A percentile compares a stretch with the other conserved stretches of the same genome.
These are phyloP conservation scores for Sigmodon hispidus DNA, from an alignment of 2,113 vertebrate genomes.

Conservation along the genomic window DNA sequence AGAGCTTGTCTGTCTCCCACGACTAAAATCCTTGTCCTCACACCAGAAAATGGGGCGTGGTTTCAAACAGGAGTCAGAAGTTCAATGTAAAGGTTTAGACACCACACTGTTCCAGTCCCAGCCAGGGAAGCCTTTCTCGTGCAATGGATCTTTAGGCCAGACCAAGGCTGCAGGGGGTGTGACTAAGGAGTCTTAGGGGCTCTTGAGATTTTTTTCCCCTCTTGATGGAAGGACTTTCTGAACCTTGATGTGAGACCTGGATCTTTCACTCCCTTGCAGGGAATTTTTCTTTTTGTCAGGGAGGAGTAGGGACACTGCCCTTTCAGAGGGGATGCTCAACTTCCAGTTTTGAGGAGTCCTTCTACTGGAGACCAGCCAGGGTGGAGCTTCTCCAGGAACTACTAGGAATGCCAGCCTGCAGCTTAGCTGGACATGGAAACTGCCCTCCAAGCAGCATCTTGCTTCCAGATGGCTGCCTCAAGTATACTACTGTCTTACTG, in stretches of 20 bases:
- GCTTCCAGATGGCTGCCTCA: not conserved
- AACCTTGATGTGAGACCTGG: not conserved
- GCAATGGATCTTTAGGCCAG: not conserved
- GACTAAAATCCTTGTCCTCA: too few species aligned
- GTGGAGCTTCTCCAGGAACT: not conserved
- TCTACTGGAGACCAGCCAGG: not conserved
- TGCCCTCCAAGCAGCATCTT: not conserved
- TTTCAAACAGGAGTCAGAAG: not conserved
- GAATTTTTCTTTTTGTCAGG: not conserved
- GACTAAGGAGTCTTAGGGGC: not conserved
- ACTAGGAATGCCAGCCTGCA: rapidly evolving
- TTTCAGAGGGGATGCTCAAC: not conserved
- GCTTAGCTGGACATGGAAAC: rapidly evolving
- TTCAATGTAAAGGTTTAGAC: too few species aligned
- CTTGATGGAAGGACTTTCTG: not conserved
- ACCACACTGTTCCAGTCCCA: not conserved
- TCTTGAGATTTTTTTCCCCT: too few species aligned
- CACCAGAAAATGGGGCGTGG: not conserved
- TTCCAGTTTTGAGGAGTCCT: not conserved
- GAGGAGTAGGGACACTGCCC: not conserved
- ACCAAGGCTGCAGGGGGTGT: not conserved
- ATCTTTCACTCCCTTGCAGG: not conserved
- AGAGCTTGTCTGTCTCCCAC: not conserved
- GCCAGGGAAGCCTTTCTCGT: not conserved
- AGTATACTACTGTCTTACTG: not conserved